Evolutionary conservation across 2,113 vertebrate genomes (phyloP).

Genomic region (Lethenteron reissneri): DNA sequence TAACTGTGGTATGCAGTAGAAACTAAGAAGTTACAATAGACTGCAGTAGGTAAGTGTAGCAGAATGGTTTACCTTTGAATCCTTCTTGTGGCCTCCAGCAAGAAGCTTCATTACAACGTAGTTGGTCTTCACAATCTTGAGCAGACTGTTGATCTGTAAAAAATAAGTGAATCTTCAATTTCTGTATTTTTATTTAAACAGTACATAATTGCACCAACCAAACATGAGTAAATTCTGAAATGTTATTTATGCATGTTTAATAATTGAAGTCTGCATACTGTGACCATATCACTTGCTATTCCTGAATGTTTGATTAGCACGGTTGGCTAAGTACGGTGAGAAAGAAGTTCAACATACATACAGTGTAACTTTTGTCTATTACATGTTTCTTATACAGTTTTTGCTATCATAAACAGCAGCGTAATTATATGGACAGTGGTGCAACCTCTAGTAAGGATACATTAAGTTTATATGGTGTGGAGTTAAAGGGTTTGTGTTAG

Average conservation of each 20-base stretch:
- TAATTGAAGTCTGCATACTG: no score
- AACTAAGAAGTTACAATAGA: background rate
- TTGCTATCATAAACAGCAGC: no score
- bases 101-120: slow-evolving; percentile 92
- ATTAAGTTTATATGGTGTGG: no score
- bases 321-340: no score
- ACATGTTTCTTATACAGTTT: no score
- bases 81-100: slow-evolving; percentile 92
- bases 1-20: background rate
- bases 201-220: slow-evolving; percentile 1
- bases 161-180: slow-evolving; percentile 2
- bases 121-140: slow-evolving; percentile 93
- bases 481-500: no score
- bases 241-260: background rate
- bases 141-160: slow-evolving; percentile 59
- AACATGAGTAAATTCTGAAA: background rate
- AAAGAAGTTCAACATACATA: no score
- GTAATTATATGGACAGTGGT: no score
- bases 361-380: no score
- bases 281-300: no score
- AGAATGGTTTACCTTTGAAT: slow-evolving; percentile 52
- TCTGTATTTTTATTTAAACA: background rate
- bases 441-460: no score
- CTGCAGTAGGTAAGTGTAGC: slow-evolving; percentile 1
- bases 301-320: no score